Evolutionary conservation across 1,140 invertebrate genomes (phyloP).

Genomic region (Episyrphus balteatus): DNA sequence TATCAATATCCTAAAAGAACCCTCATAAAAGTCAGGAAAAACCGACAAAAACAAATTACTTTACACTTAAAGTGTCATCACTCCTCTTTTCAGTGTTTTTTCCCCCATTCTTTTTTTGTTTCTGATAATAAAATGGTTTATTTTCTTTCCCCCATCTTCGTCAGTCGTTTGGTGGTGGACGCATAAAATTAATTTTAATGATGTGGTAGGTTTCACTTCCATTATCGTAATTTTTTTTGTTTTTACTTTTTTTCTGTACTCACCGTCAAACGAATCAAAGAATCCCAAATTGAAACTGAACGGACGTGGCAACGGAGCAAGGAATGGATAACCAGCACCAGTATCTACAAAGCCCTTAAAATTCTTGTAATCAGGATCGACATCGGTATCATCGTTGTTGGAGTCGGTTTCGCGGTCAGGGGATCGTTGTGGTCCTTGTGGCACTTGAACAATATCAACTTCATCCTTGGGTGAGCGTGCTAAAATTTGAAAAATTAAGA

Average conservation of each 20-base stretch:
- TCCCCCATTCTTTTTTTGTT: too few species aligned
- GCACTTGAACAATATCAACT: conserved; percentile 22
- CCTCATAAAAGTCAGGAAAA: too few species aligned
- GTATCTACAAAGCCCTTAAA: conserved; percentile 32
- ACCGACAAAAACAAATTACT: too few species aligned
- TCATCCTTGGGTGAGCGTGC: conserved; percentile 26
- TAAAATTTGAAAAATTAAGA: conserved; percentile 11
- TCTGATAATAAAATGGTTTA: too few species aligned
- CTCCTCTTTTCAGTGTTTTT: too few species aligned
- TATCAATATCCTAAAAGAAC: too few species aligned
- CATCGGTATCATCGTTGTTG: background rate
- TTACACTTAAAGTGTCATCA: too few species aligned
- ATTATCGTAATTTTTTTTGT: too few species aligned
- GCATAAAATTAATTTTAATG: too few species aligned
- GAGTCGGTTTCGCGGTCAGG: background rate
- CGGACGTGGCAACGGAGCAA: conserved; percentile 17
- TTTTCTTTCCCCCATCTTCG: too few species aligned
- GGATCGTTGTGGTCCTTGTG: conserved; percentile 6
- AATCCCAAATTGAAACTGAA: conserved; percentile 17
- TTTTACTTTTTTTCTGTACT: conserved; percentile 6
- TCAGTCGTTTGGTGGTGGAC: too few species aligned
- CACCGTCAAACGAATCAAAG: conserved; percentile 29
- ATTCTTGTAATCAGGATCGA: conserved; percentile 17
- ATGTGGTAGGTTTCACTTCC: too few species aligned
- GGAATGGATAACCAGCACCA: conserved; percentile 24